Evolutionary conservation across 2,797 vertebrate genomes (phyloP).

Genomic region (Aythya fuligula): DNA sequence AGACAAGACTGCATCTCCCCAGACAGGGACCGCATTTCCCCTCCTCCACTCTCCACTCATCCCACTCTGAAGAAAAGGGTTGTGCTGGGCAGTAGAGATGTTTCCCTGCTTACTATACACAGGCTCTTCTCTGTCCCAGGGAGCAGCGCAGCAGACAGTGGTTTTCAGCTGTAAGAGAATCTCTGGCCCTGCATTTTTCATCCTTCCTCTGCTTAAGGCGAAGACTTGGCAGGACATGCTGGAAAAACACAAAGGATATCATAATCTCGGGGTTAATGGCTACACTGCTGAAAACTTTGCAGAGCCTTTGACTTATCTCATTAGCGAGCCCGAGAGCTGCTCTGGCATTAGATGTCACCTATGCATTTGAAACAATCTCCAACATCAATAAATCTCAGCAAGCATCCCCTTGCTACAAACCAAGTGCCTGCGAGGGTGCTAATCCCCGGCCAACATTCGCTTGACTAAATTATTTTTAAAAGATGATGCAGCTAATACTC

Average conservation of each 20-base stretch:
- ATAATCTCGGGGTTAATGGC: constrained; percentile 63
- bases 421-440: constrained; percentile 36
- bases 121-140: neutral
- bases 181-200: constrained; percentile 32
- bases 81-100: neutral
- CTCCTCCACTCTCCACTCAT: neutral
- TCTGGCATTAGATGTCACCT: constrained; percentile 60
- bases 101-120: neutral
- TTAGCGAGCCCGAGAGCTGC: constrained; percentile 42
- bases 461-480: constrained; percentile 72
- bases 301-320: constrained; percentile 58
- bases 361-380: constrained; percentile 41
- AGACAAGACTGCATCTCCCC: neutral
- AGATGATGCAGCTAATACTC: constrained; percentile 69
- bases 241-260: constrained; percentile 69
- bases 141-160: neutral
- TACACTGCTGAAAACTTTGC: constrained; percentile 40
- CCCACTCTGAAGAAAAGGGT: neutral
- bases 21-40: neutral
- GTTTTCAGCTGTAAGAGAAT: constrained; percentile 28
- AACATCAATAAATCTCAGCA: constrained; percentile 42
- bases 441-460: constrained; percentile 43
- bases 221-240: constrained; percentile 47
- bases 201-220: constrained; percentile 1
- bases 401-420: constrained; percentile 10